These are phyloP conservation scores for Halictus ligatus DNA, from an alignment of 2,888 invertebrate genomes.

Conservation along the genomic window DNA sequence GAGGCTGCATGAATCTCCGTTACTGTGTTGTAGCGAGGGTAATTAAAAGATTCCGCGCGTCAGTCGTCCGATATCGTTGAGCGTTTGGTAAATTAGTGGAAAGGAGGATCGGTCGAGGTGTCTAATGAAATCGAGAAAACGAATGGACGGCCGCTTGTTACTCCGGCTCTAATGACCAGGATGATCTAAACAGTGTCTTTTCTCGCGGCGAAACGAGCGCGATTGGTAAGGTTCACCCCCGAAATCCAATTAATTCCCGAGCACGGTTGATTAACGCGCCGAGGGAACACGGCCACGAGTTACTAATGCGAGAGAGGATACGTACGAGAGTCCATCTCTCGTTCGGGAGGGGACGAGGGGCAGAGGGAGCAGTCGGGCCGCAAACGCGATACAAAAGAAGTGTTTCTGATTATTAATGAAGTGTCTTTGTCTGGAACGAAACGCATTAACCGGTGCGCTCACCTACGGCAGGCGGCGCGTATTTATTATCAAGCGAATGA, in stretches of 20 bases:
- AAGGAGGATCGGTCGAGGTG: not conserved
- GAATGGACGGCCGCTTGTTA: constrained; percentile 38
- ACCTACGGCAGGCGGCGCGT: constrained; percentile 56
- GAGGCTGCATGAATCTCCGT: not conserved
- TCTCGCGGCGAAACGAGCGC: constrained; percentile 38
- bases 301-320: constrained; percentile 67
- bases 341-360: not conserved
- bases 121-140: constrained; percentile 38
- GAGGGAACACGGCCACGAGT: constrained; percentile 17
- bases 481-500: constrained; percentile 71
- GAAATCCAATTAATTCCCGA: constrained; percentile 68
- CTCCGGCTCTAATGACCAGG: constrained; percentile 14
- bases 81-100: constrained; percentile 42
- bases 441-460: constrained; percentile 71
- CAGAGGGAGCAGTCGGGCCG: constrained; percentile 1
- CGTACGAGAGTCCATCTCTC: constrained; percentile 11
- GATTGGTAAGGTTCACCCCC: constrained; percentile 58
- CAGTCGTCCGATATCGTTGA: constrained; percentile 21
- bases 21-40: not conserved
- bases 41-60: constrained; percentile 11
- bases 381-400: constrained; percentile 72
- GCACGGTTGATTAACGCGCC: constrained; percentile 64
- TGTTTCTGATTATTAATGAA: constrained; percentile 81
- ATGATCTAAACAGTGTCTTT: constrained; percentile 21
- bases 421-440: constrained; percentile 78